These are phyloP conservation scores for Stenodera caucasica DNA, from an alignment of 2,888 invertebrate species.

Conservation along the genomic window DNA sequence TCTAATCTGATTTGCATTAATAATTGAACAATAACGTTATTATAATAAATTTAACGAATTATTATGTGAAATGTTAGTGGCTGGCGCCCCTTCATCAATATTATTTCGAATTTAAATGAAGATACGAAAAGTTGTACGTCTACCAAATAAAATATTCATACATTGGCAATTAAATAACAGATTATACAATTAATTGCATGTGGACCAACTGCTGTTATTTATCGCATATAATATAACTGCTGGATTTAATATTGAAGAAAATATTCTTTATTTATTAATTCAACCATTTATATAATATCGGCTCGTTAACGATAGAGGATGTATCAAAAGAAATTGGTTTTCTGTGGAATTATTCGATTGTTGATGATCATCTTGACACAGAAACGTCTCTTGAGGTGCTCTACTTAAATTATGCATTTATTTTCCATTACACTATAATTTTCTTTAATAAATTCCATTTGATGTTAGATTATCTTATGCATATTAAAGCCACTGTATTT, in stretches of 20 bases:
- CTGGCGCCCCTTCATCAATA: neutral
- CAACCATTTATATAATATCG: too few species aligned
- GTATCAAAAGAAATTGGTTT: too few species aligned
- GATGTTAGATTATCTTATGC: constrained; percentile 29
- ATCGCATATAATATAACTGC: constrained; percentile 6
- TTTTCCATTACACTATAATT: constrained; percentile 25
- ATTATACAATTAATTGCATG: constrained; percentile 6
- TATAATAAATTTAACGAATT: neutral
- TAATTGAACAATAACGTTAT: neutral
- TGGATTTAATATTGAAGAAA: constrained; percentile 7
- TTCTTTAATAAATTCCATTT: constrained; percentile 30
- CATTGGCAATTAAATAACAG: constrained; percentile 4
- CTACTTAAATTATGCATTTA: constrained; percentile 28
- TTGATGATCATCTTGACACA: neutral
- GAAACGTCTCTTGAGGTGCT: constrained; percentile 1
- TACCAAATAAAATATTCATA: constrained; percentile 3
- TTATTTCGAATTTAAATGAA: neutral
- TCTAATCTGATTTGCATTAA: neutral
- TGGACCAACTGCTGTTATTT: constrained; percentile 9
- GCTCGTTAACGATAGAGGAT: neutral
- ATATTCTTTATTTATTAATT: constrained; percentile 4
- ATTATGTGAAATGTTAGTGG: neutral
- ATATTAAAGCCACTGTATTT: constrained; percentile 28
- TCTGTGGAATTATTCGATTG: neutral
- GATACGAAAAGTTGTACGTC: neutral